phyloP scores from a whole-genome alignment of 2,797 vertebrate genomes.

The Alca torda region DNA sequence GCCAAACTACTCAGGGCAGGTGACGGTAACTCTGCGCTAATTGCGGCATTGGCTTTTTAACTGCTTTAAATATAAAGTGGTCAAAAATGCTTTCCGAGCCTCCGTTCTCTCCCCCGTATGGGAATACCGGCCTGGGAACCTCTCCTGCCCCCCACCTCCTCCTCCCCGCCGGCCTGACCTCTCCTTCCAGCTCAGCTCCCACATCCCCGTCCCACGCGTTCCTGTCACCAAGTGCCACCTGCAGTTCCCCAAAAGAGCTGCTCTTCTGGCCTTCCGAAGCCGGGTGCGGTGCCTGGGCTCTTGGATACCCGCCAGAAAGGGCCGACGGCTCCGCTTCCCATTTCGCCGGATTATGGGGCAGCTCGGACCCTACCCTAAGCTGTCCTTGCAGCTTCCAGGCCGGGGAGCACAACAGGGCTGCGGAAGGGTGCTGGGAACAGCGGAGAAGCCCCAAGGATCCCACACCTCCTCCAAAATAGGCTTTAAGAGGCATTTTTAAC shows the following conservation, averaged over 20 bases:
- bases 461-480: neutral
- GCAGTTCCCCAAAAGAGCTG: neutral
- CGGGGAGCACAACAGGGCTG: neutral
- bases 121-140: neutral
- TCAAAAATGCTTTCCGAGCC: rapidly evolving
- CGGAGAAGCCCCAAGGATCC: neutral
- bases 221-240: neutral
- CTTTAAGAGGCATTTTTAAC: neutral
- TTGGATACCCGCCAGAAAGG: neutral
- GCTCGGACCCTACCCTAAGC: neutral
- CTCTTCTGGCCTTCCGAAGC: neutral
- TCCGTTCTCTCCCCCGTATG: neutral
- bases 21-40: neutral
- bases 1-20: neutral
- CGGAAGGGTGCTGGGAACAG: neutral
- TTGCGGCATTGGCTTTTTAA: neutral
- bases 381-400: neutral
- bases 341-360: neutral
- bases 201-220: rapidly evolving
- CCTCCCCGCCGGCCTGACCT: neutral
- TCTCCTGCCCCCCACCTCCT: neutral
- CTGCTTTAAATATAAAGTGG: neutral
- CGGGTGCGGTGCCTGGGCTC: neutral
- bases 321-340: neutral
- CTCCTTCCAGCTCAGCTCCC: neutral